phyloP scores from a whole-genome alignment of 2,797 vertebrate genomes.

The Sebastes vulpes region DNA sequence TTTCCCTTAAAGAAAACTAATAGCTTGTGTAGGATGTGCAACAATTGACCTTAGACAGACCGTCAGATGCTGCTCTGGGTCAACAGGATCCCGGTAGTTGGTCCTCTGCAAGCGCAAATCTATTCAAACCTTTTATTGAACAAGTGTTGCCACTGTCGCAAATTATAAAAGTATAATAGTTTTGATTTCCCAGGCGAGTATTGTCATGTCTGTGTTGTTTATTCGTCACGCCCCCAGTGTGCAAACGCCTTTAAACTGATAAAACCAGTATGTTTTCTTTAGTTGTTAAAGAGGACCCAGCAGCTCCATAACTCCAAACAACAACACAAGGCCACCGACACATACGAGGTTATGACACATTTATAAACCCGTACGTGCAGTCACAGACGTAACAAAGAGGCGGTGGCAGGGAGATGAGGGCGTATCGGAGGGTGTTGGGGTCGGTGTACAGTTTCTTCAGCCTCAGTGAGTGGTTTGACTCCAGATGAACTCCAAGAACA shows the following conservation, averaged over 20 bases:
- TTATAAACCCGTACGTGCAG: not conserved
- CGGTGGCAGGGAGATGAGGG: not conserved
- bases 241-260: not conserved
- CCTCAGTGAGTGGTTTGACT: not conserved
- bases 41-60: not conserved
- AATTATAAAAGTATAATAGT: no score
- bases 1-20: no score
- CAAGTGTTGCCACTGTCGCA: no score
- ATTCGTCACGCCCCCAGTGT: not conserved
- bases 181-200: not conserved
- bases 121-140: no score
- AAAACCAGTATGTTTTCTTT: not conserved
- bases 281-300: not conserved
- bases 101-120: no score
- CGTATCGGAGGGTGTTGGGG: not conserved
- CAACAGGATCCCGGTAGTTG: no score
- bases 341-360: not conserved
- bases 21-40: not conserved
- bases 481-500: not conserved
- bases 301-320: not conserved
- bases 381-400: rapidly evolving
- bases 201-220: rapidly evolving
- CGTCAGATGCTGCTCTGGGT: no score
- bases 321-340: not conserved
- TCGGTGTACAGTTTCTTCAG: not conserved